These are phyloP conservation scores for Emydoidea blandingii DNA, from an alignment of 2,797 vertebrate species.

Conservation along the genomic window DNA sequence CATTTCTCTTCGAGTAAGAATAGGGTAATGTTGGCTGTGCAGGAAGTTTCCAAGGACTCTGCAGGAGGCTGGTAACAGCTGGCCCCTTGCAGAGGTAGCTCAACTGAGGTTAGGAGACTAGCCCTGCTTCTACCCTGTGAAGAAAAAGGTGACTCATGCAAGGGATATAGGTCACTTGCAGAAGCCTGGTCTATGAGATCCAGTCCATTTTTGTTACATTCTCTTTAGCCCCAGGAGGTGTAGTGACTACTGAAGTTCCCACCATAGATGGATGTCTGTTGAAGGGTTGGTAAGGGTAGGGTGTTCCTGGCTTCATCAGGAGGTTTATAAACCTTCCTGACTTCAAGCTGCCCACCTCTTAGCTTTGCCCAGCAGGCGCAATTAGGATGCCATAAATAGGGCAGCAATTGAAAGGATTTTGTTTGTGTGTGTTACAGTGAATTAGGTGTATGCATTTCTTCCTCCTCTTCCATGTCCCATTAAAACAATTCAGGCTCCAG, in stretches of 20 bases:
- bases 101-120: background rate
- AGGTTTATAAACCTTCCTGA: background rate
- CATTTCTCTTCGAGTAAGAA: background rate
- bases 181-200: background rate
- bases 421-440: background rate
- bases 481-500: background rate
- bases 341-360: background rate
- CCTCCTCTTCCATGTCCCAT: background rate
- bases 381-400: background rate
- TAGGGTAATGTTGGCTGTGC: background rate
- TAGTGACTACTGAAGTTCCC: background rate
- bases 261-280: background rate
- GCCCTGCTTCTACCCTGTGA: background rate
- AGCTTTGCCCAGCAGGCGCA: background rate
- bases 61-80: background rate
- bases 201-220: background rate
- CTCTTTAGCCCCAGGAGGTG: background rate
- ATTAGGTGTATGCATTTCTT: background rate
- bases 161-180: background rate
- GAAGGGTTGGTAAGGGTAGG: background rate
- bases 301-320: background rate
- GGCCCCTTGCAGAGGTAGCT: background rate
- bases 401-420: background rate
- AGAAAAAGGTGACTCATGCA: background rate
- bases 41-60: background rate